Evolutionary conservation across 2,113 vertebrate species (phyloP).

Genomic region (Gobio gobio): DNA sequence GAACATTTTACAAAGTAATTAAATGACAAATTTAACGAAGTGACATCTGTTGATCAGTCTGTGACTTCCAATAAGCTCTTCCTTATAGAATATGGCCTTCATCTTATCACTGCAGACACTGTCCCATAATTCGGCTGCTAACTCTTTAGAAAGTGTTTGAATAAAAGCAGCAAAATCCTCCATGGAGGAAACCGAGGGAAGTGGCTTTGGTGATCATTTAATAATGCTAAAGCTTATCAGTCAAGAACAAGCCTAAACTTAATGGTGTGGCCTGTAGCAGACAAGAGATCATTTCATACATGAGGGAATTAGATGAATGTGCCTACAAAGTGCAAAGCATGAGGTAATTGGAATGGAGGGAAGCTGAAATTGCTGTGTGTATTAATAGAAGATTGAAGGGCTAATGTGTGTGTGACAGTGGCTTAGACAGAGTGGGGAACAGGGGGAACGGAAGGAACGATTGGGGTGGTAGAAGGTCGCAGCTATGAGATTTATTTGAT

Average conservation of each 20-base stretch:
- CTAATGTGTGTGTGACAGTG: conserved; percentile 18
- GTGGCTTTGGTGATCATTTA: conserved; percentile 47
- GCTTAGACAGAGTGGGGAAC: not conserved
- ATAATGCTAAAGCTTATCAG: conserved; percentile 53
- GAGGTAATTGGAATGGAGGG: conserved; percentile 44
- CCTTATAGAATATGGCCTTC: not conserved
- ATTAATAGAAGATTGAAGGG: conserved; percentile 25
- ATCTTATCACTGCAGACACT: conserved; percentile 24
- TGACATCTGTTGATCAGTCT: conserved; percentile 22
- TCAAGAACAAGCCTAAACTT: conserved; percentile 46
- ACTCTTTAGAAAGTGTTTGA: conserved; percentile 38
- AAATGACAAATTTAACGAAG: not conserved
- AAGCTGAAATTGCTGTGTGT: conserved; percentile 45
- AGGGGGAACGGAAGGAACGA: not conserved
- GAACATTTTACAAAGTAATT: not conserved
- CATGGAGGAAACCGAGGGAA: conserved; percentile 34
- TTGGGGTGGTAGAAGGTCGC: not conserved
- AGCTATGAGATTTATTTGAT: not conserved
- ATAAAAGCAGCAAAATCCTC: conserved; percentile 43
- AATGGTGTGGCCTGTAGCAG: conserved; percentile 48
- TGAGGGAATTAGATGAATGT: conserved; percentile 58
- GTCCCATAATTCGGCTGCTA: conserved; percentile 24
- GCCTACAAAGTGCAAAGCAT: conserved; percentile 54
- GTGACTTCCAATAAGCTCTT: conserved; percentile 4
- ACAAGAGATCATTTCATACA: conserved; percentile 53